Evolutionary conservation across 2,797 vertebrate genomes (phyloP).

Genomic region (Sebastiscus albofasciatus): DNA sequence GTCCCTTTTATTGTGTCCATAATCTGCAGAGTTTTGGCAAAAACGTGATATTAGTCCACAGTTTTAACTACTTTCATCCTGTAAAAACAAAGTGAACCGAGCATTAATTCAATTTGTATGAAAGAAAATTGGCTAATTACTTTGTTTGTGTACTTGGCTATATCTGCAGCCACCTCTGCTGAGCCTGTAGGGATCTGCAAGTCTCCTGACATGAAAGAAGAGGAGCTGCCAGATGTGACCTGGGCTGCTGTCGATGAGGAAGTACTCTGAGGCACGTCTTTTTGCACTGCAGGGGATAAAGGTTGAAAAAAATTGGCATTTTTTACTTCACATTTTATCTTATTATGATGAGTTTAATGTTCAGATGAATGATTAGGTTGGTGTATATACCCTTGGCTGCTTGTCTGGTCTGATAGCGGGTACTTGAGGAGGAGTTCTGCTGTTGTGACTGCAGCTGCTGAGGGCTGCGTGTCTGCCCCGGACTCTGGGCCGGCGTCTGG

Average conservation of each 20-base stretch:
- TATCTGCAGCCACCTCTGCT: conserved; percentile 96
- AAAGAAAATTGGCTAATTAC: conserved; percentile 73
- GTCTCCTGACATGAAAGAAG: conserved; percentile 83
- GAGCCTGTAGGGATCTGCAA: conserved; percentile 93
- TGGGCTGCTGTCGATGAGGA: conserved; percentile 88
- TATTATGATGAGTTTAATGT: not conserved
- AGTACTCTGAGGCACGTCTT: conserved; percentile 88
- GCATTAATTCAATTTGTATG: not conserved
- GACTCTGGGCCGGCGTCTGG: conserved; percentile 54
- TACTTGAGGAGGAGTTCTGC: conserved; percentile 90
- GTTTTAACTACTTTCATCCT: not conserved
- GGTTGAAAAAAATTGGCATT: not conserved
- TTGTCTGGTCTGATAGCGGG: conserved; percentile 98
- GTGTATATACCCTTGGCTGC: conserved; percentile 91
- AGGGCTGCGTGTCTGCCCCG: conserved; percentile 60
- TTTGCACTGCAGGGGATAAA: conserved; percentile 85
- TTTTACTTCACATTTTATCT: not conserved
- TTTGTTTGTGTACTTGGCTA: conserved; percentile 98
- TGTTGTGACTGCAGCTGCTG: conserved; percentile 74
- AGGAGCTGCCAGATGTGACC: conserved; percentile 82
- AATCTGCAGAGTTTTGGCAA: conserved; percentile 84
- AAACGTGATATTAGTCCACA: not conserved
- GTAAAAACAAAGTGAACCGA: not conserved
- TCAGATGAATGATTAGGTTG: not conserved
- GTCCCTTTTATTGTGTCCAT: conserved; percentile 99